Base-by-base conservation (phyloP, 1,140 invertebrate genomes). In the Drosophila kohkoa region DNA sequence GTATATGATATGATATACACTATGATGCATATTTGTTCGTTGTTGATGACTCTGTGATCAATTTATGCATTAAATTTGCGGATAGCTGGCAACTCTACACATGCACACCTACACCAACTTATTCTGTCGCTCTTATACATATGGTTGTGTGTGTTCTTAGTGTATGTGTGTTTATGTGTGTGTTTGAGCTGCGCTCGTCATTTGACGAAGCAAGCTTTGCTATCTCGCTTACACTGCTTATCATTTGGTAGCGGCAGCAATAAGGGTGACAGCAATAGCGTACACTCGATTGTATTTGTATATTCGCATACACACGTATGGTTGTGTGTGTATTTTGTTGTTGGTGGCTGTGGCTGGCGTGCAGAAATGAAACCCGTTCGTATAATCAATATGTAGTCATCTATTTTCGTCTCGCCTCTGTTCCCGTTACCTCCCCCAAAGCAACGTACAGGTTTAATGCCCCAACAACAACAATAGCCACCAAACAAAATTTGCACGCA, bases 371-470 rank as follows among this genome's bases (percentile, higher is more conserved):
- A 86, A 86, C 82, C 68, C 76, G 82, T 86, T 86, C 86, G 82
- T 86, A 78, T 88, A 86, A 86, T 86, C 83, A 86, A 86, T 88
- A 86, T 82, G 79, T 86, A 79, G 79, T 79, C 83, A 82, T 73
- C 63, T 79, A 77, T 77, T 79, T 75, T 73, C 43, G 68, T 62
- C 58, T 38, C 35, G 35, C 10, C 35, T 10, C 57, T 41, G 15
- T 88, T 49, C 62, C 51, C 32, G 32, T 20, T 49, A 38, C 35
- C 10, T 5, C 49, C 49, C 35, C 35, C 20, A 25, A 38, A 45
- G 13, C 7, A 7, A 5, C 41, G 41, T 57, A 43, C 59, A 75
- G 60, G 76, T 78, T 78, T 75, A 77, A 77, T 69, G 71, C 59
- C 54, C 75, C 58, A 46, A 51, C 52, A 55, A 63, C 68, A 32